Evolutionary conservation across 2,888 invertebrate species (phyloP).

Genomic region (Limnephilus auricula): DNA sequence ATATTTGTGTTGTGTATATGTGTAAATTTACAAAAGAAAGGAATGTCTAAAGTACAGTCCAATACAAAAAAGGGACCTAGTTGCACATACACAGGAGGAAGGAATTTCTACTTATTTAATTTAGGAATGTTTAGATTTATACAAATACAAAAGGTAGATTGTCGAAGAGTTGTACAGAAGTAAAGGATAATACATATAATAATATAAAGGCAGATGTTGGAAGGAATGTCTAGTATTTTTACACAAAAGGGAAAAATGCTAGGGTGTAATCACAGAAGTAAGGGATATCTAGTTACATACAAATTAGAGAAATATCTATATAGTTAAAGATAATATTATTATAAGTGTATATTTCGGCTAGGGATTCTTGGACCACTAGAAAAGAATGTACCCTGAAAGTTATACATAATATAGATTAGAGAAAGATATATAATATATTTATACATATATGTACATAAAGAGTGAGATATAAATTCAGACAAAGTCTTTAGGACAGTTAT

Average conservation of each 20-base stretch:
- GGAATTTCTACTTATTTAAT: neutral
- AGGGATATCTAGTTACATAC: neutral
- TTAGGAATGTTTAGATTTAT: neutral
- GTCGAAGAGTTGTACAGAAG: neutral
- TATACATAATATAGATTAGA: neutral
- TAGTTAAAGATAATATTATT: neutral
- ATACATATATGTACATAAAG: neutral
- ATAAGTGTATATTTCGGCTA: neutral
- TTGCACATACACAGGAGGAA: neutral
- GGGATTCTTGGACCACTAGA: conserved; percentile 2
- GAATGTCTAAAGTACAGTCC: no score
- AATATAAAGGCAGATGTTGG: neutral
- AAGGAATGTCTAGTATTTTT: neutral
- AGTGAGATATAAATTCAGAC: neutral
- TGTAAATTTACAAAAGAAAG: no score
- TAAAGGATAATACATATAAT: neutral
- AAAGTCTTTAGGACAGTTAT: neutral
- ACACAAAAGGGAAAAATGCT: neutral
- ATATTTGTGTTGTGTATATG: no score
- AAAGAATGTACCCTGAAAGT: neutral
- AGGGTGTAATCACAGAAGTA: neutral
- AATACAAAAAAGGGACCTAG: no score
- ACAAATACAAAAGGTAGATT: neutral
- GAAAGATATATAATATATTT: neutral
- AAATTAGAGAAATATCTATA: neutral